These are phyloP conservation scores for Rhagoletis zephyria DNA, from an alignment of 1,140 invertebrate species.

Conservation along the genomic window DNA sequence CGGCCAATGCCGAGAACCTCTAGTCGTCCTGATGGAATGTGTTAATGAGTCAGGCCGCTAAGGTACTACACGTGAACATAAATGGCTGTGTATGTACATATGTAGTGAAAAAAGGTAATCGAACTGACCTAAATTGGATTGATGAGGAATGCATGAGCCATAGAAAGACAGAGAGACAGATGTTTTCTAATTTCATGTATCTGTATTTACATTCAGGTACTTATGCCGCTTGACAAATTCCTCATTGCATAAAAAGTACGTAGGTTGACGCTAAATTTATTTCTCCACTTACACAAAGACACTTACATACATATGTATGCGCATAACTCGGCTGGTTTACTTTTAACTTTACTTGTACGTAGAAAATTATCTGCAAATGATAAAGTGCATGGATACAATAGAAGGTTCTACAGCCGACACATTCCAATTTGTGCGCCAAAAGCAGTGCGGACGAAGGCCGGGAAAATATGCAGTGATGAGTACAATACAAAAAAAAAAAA, in stretches of 20 bases:
- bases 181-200: constrained; percentile 31
- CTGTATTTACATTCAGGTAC: not conserved
- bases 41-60: constrained; percentile 18
- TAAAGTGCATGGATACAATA: not conserved
- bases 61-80: not conserved
- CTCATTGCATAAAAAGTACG: not conserved
- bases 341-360: no score
- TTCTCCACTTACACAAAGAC: not conserved
- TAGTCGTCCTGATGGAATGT: constrained; percentile 22
- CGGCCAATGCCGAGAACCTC: not conserved
- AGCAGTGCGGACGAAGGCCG: not conserved
- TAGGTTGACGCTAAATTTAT: not conserved
- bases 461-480: not conserved
- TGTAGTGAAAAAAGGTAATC: not conserved
- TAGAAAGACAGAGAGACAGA: constrained; percentile 36
- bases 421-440: constrained; percentile 17
- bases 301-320: no score
- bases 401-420: not conserved
- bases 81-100: not conserved
- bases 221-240: constrained; percentile 14
- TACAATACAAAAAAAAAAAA: not conserved
- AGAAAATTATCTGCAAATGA: not conserved
- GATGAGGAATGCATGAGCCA: not conserved
- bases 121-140: not conserved
- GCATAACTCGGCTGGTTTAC: no score